These are phyloP conservation scores for Cepaea hortensis DNA, from an alignment of 2,888 invertebrate species.

Conservation along the genomic window DNA sequence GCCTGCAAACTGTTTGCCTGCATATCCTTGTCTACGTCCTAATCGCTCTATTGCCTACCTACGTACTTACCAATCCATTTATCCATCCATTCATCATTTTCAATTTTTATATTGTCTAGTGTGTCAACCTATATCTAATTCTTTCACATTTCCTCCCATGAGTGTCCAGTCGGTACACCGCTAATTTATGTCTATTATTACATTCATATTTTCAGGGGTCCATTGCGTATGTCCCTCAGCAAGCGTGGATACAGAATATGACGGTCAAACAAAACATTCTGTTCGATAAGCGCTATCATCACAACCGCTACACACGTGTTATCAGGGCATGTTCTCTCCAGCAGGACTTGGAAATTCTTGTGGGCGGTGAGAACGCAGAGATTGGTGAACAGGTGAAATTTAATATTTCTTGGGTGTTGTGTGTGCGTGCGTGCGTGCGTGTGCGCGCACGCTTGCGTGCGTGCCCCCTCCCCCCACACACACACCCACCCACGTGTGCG, in stretches of 20 bases:
- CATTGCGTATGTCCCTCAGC: constrained; percentile 74
- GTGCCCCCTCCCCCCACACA: too few species aligned
- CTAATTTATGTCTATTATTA: too few species aligned
- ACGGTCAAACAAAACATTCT: constrained; percentile 78
- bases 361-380: constrained; percentile 79
- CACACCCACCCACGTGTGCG: too few species aligned
- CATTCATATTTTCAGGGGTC: constrained; percentile 60
- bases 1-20: too few species aligned
- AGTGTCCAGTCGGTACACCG: too few species aligned
- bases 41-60: too few species aligned
- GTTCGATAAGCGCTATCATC: constrained; percentile 76
- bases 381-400: constrained; percentile 79
- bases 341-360: constrained; percentile 78
- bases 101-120: too few species aligned
- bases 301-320: constrained; percentile 64
- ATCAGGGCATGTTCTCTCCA: constrained; percentile 76
- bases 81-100: too few species aligned
- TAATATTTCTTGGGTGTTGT: not conserved
- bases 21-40: too few species aligned
- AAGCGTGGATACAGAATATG: constrained; percentile 80
- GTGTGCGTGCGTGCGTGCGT: not conserved
- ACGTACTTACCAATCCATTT: too few species aligned
- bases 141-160: too few species aligned
- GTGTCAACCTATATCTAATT: too few species aligned
- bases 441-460: not conserved